Evolutionary conservation across 2,113 vertebrate genomes (phyloP).

Genomic region (Zapornia atra): DNA sequence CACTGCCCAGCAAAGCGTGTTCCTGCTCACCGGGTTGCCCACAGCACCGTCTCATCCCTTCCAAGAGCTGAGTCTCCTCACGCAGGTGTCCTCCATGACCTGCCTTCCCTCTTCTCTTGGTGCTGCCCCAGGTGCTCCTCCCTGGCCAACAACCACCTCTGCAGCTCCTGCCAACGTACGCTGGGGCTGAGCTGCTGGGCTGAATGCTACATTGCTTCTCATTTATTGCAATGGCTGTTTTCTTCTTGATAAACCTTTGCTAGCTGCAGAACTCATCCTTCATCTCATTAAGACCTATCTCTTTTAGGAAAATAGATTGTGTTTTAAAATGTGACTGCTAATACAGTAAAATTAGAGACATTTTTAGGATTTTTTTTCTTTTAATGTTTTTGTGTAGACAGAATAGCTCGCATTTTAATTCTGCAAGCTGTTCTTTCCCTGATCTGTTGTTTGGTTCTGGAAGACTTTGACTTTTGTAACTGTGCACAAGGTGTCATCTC

Average conservation of each 20-base stretch:
- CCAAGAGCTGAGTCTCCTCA: not conserved
- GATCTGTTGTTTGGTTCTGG: not conserved
- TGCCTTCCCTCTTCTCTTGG: not conserved
- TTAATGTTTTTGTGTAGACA: not conserved
- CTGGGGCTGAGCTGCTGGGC: not conserved
- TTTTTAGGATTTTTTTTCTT: not conserved
- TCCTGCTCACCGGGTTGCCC: not conserved
- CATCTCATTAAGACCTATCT: not conserved
- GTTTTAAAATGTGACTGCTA: not conserved
- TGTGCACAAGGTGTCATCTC: not conserved
- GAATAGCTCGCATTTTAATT: not conserved
- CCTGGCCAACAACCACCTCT: not conserved
- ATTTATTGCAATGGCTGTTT: not conserved
- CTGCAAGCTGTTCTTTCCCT: not conserved
- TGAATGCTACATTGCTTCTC: accelerated
- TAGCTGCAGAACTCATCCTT: not conserved
- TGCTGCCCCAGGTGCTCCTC: not conserved
- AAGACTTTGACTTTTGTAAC: not conserved
- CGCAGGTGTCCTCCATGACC: not conserved
- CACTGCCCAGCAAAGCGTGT: accelerated
- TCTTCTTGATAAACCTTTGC: not conserved
- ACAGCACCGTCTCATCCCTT: not conserved
- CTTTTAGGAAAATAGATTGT: not conserved
- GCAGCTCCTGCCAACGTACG: not conserved
- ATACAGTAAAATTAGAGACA: not conserved